Conservation (phyloP, 2,113 vertebrate genomes). For the Anoura caudifer region DNA sequence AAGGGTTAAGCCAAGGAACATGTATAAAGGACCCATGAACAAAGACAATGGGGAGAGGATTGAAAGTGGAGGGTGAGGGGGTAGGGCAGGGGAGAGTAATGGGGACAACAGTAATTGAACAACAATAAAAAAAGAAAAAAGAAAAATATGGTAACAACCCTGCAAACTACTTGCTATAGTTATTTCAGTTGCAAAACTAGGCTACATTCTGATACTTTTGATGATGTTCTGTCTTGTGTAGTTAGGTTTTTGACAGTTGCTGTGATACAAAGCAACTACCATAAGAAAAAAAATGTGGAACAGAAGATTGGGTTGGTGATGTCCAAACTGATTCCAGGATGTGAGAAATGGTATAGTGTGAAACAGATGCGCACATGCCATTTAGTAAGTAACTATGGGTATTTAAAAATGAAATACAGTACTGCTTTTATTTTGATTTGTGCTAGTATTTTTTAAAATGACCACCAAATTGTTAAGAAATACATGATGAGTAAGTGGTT, state of each 20-base stretch:
- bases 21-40: too few relatives aligned
- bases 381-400: not conserved
- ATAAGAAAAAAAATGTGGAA: not conserved
- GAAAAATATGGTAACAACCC: not conserved
- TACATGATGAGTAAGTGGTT: not conserved
- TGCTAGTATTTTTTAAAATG: not conserved
- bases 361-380: not conserved
- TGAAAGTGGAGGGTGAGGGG: too few relatives aligned
- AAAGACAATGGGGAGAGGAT: too few relatives aligned
- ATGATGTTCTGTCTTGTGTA: not conserved
- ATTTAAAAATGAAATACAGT: not conserved
- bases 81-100: too few relatives aligned
- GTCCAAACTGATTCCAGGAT: not conserved
- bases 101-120: too few relatives aligned
- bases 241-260: not conserved
- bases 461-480: not conserved
- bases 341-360: not conserved
- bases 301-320: not conserved
- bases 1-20: too few relatives aligned
- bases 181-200: not conserved
- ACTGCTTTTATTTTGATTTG: not conserved
- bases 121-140: too few relatives aligned
- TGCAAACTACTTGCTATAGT: not conserved
- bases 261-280: not conserved
- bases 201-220: not conserved